Base-by-base conservation (phyloP, 2,113 vertebrate genomes). In the Ailuropoda melanoleuca region DNA sequence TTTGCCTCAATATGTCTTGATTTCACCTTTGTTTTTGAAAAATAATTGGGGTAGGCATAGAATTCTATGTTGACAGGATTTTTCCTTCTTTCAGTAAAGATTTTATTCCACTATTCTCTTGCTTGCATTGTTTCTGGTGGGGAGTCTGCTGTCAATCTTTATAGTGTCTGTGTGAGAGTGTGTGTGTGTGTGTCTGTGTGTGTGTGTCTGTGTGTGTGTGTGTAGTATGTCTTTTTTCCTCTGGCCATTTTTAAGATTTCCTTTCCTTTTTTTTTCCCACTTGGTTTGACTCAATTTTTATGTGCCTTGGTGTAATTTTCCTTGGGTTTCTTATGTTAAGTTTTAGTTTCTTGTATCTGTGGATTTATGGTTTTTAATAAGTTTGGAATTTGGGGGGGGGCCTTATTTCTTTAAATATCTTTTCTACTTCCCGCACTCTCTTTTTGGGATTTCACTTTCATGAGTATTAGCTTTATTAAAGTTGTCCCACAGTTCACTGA, bases 301-400 rank as follows among this genome's bases (percentile, higher is more conserved):
- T 60, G 23, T 58, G 26, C 48, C 9, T 91, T 84, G 53, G 10
- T 85, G 1, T 97, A 70, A 64, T 93, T 93, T 92, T 88, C 43
- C 31, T 92, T 13, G 19, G 46, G 23, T 84, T 91, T 93, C 37
- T 96, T 55, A 19, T 62, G 23, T 81, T 86, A 37, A 92, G 26
- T 46, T 75, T 77, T 77, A 80, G 70, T 85, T 78, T 94, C 88
- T 89, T 31, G 29, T 24, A 77, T 55, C 39, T 93, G 48, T 72
- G 60, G 34, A 91, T 83, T 80, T 93, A 62, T 29, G 77, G 50
- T 90, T 96, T 93, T 93, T 74, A 26, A 62, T 70, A 88, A 77
- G 37, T 66, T 74, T 93, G 26, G 58, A 88, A 82, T 21, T 3
- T 23, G 53, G 12, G 31, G 29, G 29, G 56, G 50, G 50, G 2